These are phyloP conservation scores for Trachemys scripta DNA, from an alignment of 2,113 vertebrate genomes.

Conservation along the genomic window DNA sequence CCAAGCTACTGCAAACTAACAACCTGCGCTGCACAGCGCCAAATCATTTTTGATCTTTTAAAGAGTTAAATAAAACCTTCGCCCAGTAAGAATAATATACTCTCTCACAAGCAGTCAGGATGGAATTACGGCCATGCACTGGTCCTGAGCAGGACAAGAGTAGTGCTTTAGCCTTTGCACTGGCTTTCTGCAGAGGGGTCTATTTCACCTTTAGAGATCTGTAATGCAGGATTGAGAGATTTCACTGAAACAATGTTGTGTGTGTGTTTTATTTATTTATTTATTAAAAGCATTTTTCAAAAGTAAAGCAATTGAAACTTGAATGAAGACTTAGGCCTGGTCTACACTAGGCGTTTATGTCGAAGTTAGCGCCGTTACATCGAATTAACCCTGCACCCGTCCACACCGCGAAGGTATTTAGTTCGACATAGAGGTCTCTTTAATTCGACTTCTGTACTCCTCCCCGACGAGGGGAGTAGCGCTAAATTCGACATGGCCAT, in stretches of 20 bases:
- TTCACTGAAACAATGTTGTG: too few species aligned
- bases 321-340: neutral
- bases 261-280: neutral
- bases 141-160: neutral
- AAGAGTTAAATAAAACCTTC: neutral
- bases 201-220: neutral
- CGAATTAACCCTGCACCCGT: too few species aligned
- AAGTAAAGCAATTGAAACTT: neutral
- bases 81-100: neutral
- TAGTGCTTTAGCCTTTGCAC: neutral
- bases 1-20: neutral
- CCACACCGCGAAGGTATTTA: too few species aligned
- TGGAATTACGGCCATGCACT: neutral
- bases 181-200: neutral
- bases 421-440: too few species aligned
- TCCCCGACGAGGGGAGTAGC: too few species aligned
- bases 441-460: too few species aligned
- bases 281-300: neutral
- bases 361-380: too few species aligned
- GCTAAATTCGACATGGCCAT: too few species aligned
- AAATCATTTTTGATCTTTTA: neutral
- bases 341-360: too few species aligned
- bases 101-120: neutral
- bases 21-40: neutral
- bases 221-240: neutral